Conservation (phyloP, 2,797 vertebrate genomes). For the Falco columbarius region DNA sequence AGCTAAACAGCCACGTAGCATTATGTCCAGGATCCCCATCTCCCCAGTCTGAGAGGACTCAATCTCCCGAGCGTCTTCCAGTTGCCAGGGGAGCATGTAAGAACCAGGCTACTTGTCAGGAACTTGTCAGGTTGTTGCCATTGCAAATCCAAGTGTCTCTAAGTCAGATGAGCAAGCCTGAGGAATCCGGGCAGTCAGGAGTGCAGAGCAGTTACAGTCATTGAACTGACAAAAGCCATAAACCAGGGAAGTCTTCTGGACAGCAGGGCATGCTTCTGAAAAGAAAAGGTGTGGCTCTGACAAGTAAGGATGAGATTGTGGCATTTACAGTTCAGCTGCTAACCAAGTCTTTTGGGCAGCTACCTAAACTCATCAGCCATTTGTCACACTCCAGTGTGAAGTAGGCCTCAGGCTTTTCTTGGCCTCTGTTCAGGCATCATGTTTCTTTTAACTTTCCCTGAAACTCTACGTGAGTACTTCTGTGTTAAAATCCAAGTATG, state of each 20-base stretch:
- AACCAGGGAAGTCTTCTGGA: neutral
- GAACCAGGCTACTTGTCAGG: neutral
- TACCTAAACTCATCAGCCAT: neutral
- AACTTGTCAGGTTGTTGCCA: neutral
- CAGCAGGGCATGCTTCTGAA: neutral
- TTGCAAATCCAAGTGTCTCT: rapidly evolving
- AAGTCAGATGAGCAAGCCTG: neutral
- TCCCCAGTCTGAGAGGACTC: neutral
- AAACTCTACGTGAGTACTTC: neutral
- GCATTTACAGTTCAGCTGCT: neutral
- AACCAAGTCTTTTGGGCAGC: neutral
- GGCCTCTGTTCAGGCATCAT: neutral
- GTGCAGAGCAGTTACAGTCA: neutral
- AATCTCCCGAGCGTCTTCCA: neutral
- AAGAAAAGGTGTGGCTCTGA: neutral
- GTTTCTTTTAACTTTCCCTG: neutral
- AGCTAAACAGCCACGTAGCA: neutral
- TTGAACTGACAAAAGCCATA: neutral
- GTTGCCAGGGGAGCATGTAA: neutral
- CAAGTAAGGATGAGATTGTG: neutral
- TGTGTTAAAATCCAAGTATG: neutral
- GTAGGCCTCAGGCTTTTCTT: neutral
- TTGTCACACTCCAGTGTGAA: rapidly evolving
- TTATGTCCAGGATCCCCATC: neutral
- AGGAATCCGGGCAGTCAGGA: neutral